A percentile compares a stretch with the other conserved stretches of the same genome.
These are phyloP conservation scores for Psix sp. DNA, from an alignment of 1,140 invertebrate species.

Conservation along the genomic window DNA sequence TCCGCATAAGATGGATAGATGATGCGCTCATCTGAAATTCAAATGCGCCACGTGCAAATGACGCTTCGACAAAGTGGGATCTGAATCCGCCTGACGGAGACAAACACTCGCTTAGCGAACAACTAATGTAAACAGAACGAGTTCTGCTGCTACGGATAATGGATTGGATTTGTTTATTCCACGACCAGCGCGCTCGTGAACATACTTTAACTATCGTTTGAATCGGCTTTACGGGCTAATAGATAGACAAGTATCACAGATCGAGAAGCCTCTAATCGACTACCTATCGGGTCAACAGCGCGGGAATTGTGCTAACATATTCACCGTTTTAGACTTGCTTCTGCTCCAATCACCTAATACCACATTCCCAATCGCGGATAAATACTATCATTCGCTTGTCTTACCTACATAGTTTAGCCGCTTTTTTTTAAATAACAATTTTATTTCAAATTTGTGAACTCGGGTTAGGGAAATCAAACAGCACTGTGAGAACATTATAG, in stretches of 20 bases:
- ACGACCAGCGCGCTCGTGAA: conserved; percentile 11
- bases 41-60: conserved; percentile 41
- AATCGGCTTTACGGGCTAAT: conserved; percentile 19
- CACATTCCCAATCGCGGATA: no score
- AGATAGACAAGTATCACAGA: no score
- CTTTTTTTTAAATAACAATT: no score
- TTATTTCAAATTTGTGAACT: no score
- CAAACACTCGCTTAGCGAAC: conserved; percentile 14
- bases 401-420: no score
- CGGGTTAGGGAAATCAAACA: no score
- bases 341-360: not conserved
- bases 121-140: conserved; percentile 14
- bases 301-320: not conserved
- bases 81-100: conserved; percentile 1
- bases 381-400: no score
- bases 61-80: conserved; percentile 20
- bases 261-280: conserved; percentile 1
- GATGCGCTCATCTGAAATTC: conserved; percentile 45
- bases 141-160: conserved; percentile 9
- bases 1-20: conserved; percentile 36
- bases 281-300: not conserved
- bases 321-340: not conserved
- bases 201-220: conserved; percentile 1
- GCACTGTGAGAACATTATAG: no score
- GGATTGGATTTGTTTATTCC: conserved; percentile 31